These are phyloP conservation scores for Crotophaga sulcirostris DNA, from an alignment of 2,113 vertebrate species.

Conservation along the genomic window DNA sequence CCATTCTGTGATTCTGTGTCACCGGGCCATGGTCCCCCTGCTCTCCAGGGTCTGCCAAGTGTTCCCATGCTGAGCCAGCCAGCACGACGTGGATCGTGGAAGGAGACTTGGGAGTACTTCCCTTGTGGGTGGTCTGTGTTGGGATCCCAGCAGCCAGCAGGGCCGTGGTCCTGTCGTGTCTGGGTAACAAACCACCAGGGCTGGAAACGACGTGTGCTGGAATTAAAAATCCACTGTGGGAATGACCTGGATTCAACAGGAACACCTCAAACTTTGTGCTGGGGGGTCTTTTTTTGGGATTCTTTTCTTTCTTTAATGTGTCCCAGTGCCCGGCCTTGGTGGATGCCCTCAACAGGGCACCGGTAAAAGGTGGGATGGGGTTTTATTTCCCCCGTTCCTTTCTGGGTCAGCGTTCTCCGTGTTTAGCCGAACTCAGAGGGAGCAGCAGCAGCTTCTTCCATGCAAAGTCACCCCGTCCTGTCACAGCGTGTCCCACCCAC, in stretches of 20 bases:
- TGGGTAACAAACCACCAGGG: accelerated
- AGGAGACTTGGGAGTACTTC: not conserved
- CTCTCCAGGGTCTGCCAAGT: not conserved
- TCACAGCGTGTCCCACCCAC: accelerated
- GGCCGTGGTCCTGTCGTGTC: accelerated
- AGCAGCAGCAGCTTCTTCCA: not conserved
- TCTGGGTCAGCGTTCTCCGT: not conserved
- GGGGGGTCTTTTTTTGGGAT: accelerated
- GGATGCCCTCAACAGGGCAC: not conserved
- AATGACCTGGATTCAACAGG: not conserved
- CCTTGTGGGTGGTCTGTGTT: accelerated
- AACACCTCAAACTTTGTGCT: not conserved
- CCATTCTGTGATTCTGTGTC: not conserved
- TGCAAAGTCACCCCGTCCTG: not conserved
- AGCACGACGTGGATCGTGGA: accelerated
- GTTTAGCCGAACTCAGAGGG: not conserved
- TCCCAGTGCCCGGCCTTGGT: not conserved
- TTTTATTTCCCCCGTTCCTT: not conserved
- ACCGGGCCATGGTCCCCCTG: accelerated
- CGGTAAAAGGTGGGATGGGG: accelerated
- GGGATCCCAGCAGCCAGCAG: accelerated
- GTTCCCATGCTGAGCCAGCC: accelerated
- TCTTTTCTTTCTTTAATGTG: not conserved
- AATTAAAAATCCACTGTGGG: not conserved
- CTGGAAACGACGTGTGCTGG: not conserved